Conservation (phyloP, 1,140 invertebrate genomes). For the Hydropsyche tenuis region DNA sequence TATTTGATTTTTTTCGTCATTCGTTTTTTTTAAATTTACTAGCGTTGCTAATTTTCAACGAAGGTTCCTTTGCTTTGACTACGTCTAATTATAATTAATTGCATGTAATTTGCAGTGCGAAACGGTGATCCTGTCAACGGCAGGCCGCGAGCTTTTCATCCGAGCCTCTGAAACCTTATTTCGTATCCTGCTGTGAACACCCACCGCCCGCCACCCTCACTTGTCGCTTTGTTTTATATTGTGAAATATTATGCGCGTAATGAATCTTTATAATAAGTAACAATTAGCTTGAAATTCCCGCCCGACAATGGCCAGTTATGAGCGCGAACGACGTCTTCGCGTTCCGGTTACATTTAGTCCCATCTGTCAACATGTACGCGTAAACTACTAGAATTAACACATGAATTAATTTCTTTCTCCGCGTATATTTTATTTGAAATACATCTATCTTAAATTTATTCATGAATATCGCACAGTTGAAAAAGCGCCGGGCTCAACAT, state of each 20-base stretch:
- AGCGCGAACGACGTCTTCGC: no score
- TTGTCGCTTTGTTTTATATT: constrained; percentile 25
- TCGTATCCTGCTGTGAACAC: constrained; percentile 32
- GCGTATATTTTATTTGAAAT: no score
- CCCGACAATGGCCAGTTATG: neutral
- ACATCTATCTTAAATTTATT: no score
- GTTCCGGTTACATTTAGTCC: no score
- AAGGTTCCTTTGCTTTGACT: no score
- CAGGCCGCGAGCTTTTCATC: constrained; percentile 28
- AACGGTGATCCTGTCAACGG: constrained; percentile 34
- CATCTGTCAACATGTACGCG: no score
- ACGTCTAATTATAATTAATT: constrained; percentile 34
- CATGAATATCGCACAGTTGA: no score
- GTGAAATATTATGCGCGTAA: constrained; percentile 17
- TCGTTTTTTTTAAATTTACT: no score
- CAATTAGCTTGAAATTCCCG: neutral
- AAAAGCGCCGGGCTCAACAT: no score
- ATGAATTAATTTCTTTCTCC: no score
- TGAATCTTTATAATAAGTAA: constrained; percentile 16
- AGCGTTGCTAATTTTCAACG: no score
- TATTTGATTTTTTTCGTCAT: neutral
- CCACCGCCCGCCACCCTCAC: constrained; percentile 24
- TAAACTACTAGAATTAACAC: no score
- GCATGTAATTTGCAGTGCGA: constrained; percentile 36
- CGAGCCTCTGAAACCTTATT: constrained; percentile 31